These are phyloP conservation scores for Epinotia bilunana DNA, from an alignment of 2,888 invertebrate genomes.

Conservation along the genomic window DNA sequence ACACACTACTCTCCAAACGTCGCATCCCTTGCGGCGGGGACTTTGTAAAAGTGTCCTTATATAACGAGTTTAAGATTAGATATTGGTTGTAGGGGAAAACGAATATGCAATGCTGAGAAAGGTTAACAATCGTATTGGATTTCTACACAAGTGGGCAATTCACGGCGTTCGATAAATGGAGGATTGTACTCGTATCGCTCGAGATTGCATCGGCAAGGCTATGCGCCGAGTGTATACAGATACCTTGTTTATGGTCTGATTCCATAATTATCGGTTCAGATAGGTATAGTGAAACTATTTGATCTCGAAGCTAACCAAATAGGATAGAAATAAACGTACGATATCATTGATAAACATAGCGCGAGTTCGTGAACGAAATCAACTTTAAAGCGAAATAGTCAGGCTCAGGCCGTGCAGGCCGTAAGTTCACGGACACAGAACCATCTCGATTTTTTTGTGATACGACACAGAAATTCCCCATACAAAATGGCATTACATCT, in stretches of 20 bases:
- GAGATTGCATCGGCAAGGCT: conserved; percentile 51
- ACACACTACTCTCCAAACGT: conserved; percentile 25
- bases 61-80: neutral
- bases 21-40: neutral
- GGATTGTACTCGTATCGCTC: conserved; percentile 50
- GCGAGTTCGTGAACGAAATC: no score
- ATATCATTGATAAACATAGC: no score
- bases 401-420: no score
- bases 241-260: conserved; percentile 17
- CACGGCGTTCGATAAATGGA: conserved; percentile 55
- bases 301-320: neutral
- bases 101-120: neutral
- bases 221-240: conserved; percentile 26
- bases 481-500: no score
- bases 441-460: no score
- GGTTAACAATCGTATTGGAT: conserved; percentile 49
- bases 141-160: conserved; percentile 62
- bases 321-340: no score
- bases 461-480: no score
- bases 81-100: neutral
- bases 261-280: conserved; percentile 2
- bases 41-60: neutral
- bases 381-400: no score
- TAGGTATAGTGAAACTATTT: neutral
- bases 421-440: no score